These are phyloP conservation scores for Himalopsyche phryganea DNA, from an alignment of 1,140 invertebrate genomes.

Conservation along the genomic window DNA sequence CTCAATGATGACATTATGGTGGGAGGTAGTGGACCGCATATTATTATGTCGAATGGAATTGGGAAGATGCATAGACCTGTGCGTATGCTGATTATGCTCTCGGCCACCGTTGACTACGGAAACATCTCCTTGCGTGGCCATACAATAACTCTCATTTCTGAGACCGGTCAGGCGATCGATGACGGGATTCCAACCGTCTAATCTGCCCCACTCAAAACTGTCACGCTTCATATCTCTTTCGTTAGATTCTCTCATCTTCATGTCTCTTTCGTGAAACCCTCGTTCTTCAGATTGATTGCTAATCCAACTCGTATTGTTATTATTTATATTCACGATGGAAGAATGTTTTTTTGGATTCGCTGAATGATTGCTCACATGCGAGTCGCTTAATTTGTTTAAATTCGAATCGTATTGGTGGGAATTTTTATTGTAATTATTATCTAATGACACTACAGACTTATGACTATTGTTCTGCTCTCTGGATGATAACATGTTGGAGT, in stretches of 20 bases:
- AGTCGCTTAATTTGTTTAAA: conserved; percentile 38
- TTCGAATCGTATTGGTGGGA: conserved; percentile 35
- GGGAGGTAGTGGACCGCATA: conserved; percentile 43
- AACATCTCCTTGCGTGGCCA: conserved; percentile 58
- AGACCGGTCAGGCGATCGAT: conserved; percentile 73
- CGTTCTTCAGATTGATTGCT: conserved; percentile 50
- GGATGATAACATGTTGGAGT: conserved; percentile 31
- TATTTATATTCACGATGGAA: conserved; percentile 50
- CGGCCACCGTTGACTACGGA: conserved; percentile 41
- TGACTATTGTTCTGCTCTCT: conserved; percentile 40
- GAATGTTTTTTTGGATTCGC: conserved; percentile 44
- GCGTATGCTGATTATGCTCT: conserved; percentile 31
- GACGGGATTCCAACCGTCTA: conserved; percentile 63
- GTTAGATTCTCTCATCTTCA: conserved; percentile 38
- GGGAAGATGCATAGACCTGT: conserved; percentile 21
- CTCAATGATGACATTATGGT: conserved; percentile 63
- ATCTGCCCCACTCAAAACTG: conserved; percentile 51
- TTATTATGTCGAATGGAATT: conserved; percentile 29
- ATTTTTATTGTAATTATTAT: conserved; percentile 35
- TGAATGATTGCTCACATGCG: conserved; percentile 38
- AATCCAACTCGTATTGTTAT: conserved; percentile 50
- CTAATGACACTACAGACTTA: conserved; percentile 39
- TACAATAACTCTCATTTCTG: conserved; percentile 83
- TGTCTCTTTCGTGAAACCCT: conserved; percentile 47
- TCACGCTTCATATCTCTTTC: conserved; percentile 49